Conservation (phyloP, 2,888 invertebrate genomes). For the Megaustenia siamemsis region DNA sequence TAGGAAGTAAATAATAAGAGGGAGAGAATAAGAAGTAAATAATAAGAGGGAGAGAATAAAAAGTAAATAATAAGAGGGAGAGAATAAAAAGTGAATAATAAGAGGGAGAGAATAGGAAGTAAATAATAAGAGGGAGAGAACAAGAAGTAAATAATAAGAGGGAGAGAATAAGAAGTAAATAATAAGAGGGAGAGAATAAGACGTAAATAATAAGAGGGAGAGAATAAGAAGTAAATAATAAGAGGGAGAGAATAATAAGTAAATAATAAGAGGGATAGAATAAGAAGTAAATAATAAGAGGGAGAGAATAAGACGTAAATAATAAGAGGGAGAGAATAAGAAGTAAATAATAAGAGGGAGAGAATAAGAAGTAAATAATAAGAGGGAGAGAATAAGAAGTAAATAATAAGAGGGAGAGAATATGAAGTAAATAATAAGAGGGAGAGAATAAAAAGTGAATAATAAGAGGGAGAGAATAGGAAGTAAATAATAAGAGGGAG, state of each 20-base stretch:
- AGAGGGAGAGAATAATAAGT: not conserved
- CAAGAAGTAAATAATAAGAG: constrained; percentile 1
- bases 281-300: not conserved
- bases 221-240: not conserved
- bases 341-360: not conserved
- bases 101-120: not conserved
- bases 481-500: not conserved
- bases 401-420: not conserved
- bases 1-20: not conserved
- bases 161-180: constrained; percentile 8
- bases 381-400: too few relatives aligned
- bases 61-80: not conserved
- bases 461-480: not conserved
- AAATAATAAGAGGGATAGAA: not conserved
- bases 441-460: not conserved
- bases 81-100: not conserved
- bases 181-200: not conserved
- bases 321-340: not conserved
- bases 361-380: not conserved
- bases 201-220: not conserved
- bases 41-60: not conserved
- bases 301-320: not conserved
- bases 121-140: not conserved
- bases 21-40: not conserved
- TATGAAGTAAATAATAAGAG: not conserved